A percentile compares a stretch with the other conserved stretches of the same genome.
Conservation (phyloP, 2,113 vertebrate species). For the Ceuthmochares aereus region DNA sequence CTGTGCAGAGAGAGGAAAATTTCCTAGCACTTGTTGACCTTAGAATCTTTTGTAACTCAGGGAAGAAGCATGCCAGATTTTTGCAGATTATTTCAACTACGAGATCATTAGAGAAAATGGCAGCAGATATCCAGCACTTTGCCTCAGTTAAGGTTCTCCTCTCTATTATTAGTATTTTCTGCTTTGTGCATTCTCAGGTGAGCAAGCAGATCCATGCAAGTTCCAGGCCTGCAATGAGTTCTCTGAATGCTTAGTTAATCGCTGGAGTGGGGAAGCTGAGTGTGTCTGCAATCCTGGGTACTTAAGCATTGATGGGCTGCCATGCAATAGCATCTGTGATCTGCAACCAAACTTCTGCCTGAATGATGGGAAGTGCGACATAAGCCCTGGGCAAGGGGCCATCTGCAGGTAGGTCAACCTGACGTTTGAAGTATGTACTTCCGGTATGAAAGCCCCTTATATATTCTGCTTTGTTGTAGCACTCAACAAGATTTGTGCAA, state of each 20-base stretch:
- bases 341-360: constrained; percentile 89
- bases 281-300: constrained; percentile 92
- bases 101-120: not conserved
- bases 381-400: constrained; percentile 90
- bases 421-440: not conserved
- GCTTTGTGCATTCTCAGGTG: constrained; percentile 76
- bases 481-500: not conserved
- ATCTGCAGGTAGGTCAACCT: constrained; percentile 88
- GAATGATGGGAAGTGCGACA: constrained; percentile 94
- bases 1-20: not conserved
- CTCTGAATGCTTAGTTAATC: constrained; percentile 88
- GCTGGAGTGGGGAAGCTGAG: constrained; percentile 89
- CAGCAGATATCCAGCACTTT: not conserved
- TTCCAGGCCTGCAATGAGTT: constrained; percentile 96
- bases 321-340: constrained; percentile 92
- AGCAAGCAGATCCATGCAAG: constrained; percentile 92
- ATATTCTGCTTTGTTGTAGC: not conserved
- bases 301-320: constrained; percentile 87
- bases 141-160: not conserved
- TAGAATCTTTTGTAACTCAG: not conserved
- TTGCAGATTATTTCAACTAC: not conserved
- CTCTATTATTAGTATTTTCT: not conserved
- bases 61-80: not conserved
- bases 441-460: not conserved
- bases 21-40: not conserved